phyloP scores from a whole-genome alignment of 1,140 invertebrate species.

The Lordiphosa mommai region DNA sequence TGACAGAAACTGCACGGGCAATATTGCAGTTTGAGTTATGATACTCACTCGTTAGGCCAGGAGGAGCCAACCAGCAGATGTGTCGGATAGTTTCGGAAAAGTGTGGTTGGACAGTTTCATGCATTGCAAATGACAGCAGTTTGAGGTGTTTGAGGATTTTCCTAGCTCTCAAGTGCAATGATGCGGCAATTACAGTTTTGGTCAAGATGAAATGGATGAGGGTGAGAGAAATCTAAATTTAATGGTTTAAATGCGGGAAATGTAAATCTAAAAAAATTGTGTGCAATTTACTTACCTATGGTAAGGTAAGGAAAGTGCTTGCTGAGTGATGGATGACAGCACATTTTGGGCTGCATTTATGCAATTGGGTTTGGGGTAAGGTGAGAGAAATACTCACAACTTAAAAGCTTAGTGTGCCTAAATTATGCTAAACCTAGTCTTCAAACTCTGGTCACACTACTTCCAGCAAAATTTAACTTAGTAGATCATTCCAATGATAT shows the following conservation, averaged over 20 bases:
- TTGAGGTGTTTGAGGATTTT: constrained; percentile 47
- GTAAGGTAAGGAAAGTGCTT: too few species aligned
- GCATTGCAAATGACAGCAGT: constrained; percentile 61
- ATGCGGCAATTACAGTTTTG: constrained; percentile 46
- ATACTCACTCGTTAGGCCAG: constrained; percentile 56
- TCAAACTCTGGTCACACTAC: constrained; percentile 9
- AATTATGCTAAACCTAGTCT: constrained; percentile 18
- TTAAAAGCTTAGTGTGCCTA: too few species aligned
- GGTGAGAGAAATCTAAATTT: too few species aligned
- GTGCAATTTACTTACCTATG: too few species aligned
- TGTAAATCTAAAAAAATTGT: too few species aligned
- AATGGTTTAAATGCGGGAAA: too few species aligned
- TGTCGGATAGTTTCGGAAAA: constrained; percentile 29
- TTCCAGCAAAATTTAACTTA: not conserved
- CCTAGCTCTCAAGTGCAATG: constrained; percentile 37
- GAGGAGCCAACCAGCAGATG: constrained; percentile 34
- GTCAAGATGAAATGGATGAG: constrained; percentile 20
- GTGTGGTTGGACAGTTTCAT: constrained; percentile 35
- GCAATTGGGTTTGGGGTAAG: too few species aligned
- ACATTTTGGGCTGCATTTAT: too few species aligned
- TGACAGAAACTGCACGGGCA: not conserved
- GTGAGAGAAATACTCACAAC: too few species aligned
- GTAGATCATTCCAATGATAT: too few species aligned
- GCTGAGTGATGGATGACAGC: too few species aligned
- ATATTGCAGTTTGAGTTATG: constrained; percentile 53